Conservation (phyloP, 1,140 invertebrate genomes). For the Halotydeus destructor region DNA sequence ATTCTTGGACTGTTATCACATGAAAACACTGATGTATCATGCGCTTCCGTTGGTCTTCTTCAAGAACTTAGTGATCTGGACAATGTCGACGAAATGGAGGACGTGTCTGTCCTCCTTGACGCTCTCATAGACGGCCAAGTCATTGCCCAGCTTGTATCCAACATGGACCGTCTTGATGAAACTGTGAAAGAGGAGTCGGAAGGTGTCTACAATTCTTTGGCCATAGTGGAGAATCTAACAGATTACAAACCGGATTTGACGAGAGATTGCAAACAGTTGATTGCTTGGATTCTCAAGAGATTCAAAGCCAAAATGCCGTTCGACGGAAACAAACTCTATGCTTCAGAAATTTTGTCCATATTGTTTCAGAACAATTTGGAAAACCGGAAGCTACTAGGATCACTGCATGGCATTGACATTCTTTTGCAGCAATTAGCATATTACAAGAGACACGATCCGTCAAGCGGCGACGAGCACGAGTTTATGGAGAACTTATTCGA, state of each 20-base stretch:
- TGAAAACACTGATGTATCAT: constrained; percentile 58
- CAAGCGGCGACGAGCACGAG: constrained; percentile 74
- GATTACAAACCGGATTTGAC: constrained; percentile 70
- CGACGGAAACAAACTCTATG: constrained; percentile 88
- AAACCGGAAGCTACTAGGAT: constrained; percentile 51
- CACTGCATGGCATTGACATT: constrained; percentile 87
- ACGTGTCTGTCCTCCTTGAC: constrained; percentile 29
- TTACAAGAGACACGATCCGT: constrained; percentile 86
- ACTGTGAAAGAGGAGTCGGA: constrained; percentile 79
- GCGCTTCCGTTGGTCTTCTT: constrained; percentile 30
- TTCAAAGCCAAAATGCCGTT: constrained; percentile 55
- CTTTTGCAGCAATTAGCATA: constrained; percentile 73
- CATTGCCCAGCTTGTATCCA: constrained; percentile 72
- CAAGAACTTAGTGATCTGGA: constrained; percentile 92
- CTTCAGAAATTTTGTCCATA: constrained; percentile 87
- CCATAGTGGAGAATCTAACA: constrained; percentile 30
- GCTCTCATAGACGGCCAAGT: constrained; percentile 67
- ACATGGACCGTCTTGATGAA: constrained; percentile 82
- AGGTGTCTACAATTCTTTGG: constrained; percentile 82
- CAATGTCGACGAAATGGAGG: constrained; percentile 14
- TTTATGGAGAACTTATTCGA: constrained; percentile 98
- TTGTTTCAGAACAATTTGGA: constrained; percentile 64
- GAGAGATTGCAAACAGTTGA: constrained; percentile 53
- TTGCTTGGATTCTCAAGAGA: constrained; percentile 78
- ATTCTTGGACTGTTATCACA: constrained; percentile 81